phyloP scores from a whole-genome alignment of 2,888 invertebrate genomes.

The Caenorhabditis virilis region DNA sequence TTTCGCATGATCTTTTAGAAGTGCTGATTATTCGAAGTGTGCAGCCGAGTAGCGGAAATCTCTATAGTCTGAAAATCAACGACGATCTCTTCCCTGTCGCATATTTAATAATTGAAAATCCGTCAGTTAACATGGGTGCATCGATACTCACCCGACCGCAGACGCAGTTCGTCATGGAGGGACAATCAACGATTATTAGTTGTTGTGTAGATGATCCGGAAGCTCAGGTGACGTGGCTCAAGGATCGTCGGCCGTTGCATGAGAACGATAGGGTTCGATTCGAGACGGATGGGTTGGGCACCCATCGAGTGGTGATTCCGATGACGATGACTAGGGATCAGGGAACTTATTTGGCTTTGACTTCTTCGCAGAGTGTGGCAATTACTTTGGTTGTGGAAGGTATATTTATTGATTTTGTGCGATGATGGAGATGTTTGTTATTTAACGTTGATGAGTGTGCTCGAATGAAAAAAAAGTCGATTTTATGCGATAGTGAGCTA shows the following conservation, averaged over 20 bases:
- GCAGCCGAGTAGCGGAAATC: constrained; percentile 55
- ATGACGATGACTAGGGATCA: constrained; percentile 56
- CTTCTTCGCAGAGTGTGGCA: constrained; percentile 53
- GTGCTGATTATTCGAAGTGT: constrained; percentile 64
- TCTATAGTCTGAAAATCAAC: constrained; percentile 65
- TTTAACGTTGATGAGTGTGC: not conserved
- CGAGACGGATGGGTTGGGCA: constrained; percentile 46
- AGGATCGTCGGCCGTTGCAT: constrained; percentile 55
- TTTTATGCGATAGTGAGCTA: too few species aligned
- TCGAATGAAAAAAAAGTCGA: not conserved
- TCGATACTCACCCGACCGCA: constrained; percentile 51
- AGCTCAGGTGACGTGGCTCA: constrained; percentile 58
- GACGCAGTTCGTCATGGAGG: constrained; percentile 68
- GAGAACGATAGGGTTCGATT: constrained; percentile 41
- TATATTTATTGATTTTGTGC: too few species aligned
- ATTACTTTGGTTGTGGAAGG: constrained; percentile 67
- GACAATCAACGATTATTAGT: constrained; percentile 61
- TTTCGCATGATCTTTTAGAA: constrained; percentile 63
- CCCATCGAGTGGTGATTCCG: constrained; percentile 55
- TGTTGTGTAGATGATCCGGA: constrained; percentile 55
- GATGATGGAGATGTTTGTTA: too few species aligned
- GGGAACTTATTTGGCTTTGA: constrained; percentile 61
- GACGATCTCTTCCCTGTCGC: constrained; percentile 66
- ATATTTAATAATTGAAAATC: constrained; percentile 60
- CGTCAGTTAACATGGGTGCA: constrained; percentile 16